Percentiles rank a stretch among this genome's conserved stretches.
Evolutionary conservation across 1,140 invertebrate genomes (phyloP).

Genomic region (Sinella curviseta): DNA sequence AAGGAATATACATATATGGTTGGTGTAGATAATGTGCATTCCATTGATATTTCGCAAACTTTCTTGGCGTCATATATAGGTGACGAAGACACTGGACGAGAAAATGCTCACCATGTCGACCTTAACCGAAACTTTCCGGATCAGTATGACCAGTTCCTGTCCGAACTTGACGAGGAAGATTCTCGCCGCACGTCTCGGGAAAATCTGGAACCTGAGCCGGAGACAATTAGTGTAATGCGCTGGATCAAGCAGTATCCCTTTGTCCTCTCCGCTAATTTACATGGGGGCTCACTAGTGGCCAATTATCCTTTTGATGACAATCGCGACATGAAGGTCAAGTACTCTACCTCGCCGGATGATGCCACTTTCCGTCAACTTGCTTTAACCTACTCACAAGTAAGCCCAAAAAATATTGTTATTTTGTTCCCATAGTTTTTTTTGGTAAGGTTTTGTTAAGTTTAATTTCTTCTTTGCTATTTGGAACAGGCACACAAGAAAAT

Average conservation of each 20-base stretch:
- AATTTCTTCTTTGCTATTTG: no score
- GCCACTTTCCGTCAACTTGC: conserved; percentile 79
- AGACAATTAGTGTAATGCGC: conserved; percentile 86
- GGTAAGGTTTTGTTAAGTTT: conserved; percentile 34
- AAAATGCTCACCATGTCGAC: conserved; percentile 81
- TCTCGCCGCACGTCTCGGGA: conserved; percentile 55
- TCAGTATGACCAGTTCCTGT: conserved; percentile 63
- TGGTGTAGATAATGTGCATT: background rate
- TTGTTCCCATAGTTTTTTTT: background rate
- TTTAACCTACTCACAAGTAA: conserved; percentile 76
- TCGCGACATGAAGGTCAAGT: conserved; percentile 50
- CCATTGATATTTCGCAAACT: background rate
- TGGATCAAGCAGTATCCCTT: conserved; percentile 87
- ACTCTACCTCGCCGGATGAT: conserved; percentile 74
- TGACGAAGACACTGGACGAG: conserved; percentile 68
- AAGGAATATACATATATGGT: conserved; percentile 34
- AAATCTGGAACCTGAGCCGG: conserved; percentile 71
- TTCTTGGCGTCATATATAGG: conserved; percentile 57
- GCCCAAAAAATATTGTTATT: conserved; percentile 38
- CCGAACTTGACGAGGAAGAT: conserved; percentile 24
- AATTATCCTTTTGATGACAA: conserved; percentile 91
- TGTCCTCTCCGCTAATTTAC: conserved; percentile 93
- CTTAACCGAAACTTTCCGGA: conserved; percentile 97
- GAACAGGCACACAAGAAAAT: conserved; percentile 78
- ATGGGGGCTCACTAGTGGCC: conserved; percentile 89